Percentiles rank a stretch among this genome's conserved stretches.
phyloP scores from a whole-genome alignment of 2,888 invertebrate genomes.

The Theretra japonica region DNA sequence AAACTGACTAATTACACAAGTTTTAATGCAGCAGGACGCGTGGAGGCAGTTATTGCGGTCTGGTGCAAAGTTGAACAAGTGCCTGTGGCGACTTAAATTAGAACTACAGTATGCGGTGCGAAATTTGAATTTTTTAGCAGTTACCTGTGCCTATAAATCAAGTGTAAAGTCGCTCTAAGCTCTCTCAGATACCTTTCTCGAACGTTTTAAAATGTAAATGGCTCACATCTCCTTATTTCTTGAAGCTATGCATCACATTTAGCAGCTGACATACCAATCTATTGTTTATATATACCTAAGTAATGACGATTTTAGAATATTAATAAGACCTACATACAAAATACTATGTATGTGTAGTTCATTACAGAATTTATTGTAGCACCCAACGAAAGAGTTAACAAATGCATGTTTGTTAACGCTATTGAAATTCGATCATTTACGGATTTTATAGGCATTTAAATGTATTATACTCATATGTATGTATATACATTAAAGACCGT shows the following conservation, averaged over 20 bases:
- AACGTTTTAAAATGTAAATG: conserved; percentile 83
- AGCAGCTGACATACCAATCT: not conserved
- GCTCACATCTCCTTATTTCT: conserved; percentile 41
- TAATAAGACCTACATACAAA: too few species aligned
- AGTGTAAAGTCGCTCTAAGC: conserved; percentile 77
- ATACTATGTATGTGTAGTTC: too few species aligned
- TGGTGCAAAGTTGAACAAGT: conserved; percentile 56
- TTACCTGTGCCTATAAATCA: conserved; percentile 83
- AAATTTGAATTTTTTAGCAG: conserved; percentile 82
- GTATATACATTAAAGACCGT: too few species aligned
- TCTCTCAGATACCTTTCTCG: conserved; percentile 70
- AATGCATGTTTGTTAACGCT: too few species aligned
- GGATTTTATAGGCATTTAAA: too few species aligned
- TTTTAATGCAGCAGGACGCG: conserved; percentile 32
- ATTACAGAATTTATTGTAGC: too few species aligned
- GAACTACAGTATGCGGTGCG: conserved; percentile 53
- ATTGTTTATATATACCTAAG: not conserved
- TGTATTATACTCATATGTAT: too few species aligned
- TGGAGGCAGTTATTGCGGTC: conserved; percentile 60
- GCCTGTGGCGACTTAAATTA: conserved; percentile 56
- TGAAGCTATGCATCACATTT: not conserved
- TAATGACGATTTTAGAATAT: not conserved
- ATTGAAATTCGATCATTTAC: too few species aligned
- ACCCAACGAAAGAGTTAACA: too few species aligned
- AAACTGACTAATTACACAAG: conserved; percentile 26